Evolutionary conservation across 2,888 invertebrate species (phyloP), one percentile per base, ranked within the genome.

Genomic region (Dryococelus australis): DNA sequence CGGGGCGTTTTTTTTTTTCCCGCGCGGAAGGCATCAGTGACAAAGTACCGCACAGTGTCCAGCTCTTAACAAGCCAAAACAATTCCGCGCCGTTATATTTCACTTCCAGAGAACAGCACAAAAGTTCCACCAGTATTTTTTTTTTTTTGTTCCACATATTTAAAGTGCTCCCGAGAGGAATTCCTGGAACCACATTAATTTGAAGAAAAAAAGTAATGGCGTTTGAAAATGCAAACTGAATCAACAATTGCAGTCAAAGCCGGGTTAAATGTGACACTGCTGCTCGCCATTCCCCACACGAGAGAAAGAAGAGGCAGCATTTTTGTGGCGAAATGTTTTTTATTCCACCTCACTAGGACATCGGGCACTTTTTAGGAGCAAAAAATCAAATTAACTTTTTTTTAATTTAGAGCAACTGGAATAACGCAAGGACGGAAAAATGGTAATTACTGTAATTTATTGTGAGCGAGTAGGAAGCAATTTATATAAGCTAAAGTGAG

Each of bases 41-140:
- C 65, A n/a, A 65, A 65, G 20, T 20, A 65, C 24, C 65, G 24
- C 65, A n/a, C 65, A 65, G 65, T 9, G n/a, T 65, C 65, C 65
- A 65, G 65, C 65, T n/a, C 65, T 65, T 65, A 65, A 65, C 65
- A 65, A 65, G 65, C 65, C 65, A n/a, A 65, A 65, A 65, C 65
- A 65, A 65, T 65, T 65, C 65, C 65, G 16, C 6, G 65, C 65
- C 65, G 65, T 65, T 65, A 65, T 65, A 65, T n/a, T 65, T 65
- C 65, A 65, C 65, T 65, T 65, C 65, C 65, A n/a, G 65, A n/a
- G 65, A 65, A 65, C 20, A 65, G 65, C 65, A 65, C 65, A 65
- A 65, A 65, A 65, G 24, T 65, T 65, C 65, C 65, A 65, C 65
- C 65, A 16, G 65, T 65, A n/a, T 24, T 65, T 65, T 65, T 65